Evolutionary conservation across 2,797 vertebrate species (phyloP).

Genomic region (Mus spretus): DNA sequence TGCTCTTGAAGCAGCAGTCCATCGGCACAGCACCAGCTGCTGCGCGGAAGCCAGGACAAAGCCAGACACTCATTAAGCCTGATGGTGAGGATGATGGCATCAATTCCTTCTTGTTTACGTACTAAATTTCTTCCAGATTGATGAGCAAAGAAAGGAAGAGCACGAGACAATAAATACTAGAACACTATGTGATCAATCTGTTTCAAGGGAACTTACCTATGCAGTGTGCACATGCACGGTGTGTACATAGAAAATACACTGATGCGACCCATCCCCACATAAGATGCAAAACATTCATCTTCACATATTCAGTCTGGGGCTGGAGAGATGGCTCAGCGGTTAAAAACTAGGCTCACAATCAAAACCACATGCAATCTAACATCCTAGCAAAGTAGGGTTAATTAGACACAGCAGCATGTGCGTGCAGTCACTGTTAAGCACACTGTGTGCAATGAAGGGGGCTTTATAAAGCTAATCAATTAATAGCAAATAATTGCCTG

Average conservation of each 20-base stretch:
- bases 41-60: background rate
- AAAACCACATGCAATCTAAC: background rate
- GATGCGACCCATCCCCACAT: background rate
- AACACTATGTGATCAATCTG: background rate
- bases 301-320: background rate
- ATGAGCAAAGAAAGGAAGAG: background rate
- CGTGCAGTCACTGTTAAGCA: background rate
- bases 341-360: background rate
- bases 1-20: background rate
- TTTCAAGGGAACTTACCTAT: background rate
- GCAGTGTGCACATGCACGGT: background rate
- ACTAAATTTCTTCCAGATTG: conserved; percentile 62
- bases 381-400: background rate
- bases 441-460: background rate
- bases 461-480: conserved; percentile 23
- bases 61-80: conserved; percentile 34
- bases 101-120: conserved; percentile 48
- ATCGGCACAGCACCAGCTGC: background rate
- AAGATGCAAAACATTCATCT: background rate
- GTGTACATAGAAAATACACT: background rate
- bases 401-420: background rate
- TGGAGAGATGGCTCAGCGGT: background rate
- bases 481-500: background rate
- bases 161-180: conserved; percentile 38
- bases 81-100: conserved; percentile 42